Evolutionary conservation across 1,140 invertebrate species (phyloP).

Genomic region (Subanguina moxae): DNA sequence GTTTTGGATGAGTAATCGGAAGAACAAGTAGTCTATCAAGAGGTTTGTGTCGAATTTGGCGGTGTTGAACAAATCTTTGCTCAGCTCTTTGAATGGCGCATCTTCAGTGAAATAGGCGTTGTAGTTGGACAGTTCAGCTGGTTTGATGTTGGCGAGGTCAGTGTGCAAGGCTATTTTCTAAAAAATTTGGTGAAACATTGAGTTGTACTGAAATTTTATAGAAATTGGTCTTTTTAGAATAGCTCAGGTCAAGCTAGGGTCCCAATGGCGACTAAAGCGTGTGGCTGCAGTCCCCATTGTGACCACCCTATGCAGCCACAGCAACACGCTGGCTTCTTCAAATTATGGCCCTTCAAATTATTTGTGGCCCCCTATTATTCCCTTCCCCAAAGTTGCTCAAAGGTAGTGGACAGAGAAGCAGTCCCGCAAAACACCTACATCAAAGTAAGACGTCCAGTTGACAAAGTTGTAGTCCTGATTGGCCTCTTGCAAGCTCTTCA

Average conservation of each 20-base stretch:
- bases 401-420: too few relatives aligned
- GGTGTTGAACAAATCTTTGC: background rate
- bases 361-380: too few relatives aligned
- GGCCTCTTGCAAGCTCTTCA: background rate
- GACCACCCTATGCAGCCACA: too few relatives aligned
- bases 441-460: background rate
- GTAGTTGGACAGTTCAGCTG: background rate
- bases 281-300: too few relatives aligned
- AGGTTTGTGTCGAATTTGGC: constrained; percentile 1
- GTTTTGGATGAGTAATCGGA: constrained; percentile 19
- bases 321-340: too few relatives aligned
- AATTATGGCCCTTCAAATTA: too few relatives aligned
- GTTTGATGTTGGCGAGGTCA: background rate
- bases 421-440: background rate
- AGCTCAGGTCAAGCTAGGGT: too few relatives aligned
- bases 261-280: too few relatives aligned
- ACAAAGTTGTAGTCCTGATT: background rate
- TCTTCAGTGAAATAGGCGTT: constrained; percentile 13
- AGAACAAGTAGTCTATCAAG: constrained; percentile 19
- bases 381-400: too few relatives aligned
- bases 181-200: background rate
- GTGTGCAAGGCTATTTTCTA: background rate
- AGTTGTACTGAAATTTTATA: too few relatives aligned
- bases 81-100: background rate
- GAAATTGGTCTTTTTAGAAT: too few relatives aligned